Base-by-base conservation (phyloP, 1,140 invertebrate genomes). In the Monochamus saltuarius region DNA sequence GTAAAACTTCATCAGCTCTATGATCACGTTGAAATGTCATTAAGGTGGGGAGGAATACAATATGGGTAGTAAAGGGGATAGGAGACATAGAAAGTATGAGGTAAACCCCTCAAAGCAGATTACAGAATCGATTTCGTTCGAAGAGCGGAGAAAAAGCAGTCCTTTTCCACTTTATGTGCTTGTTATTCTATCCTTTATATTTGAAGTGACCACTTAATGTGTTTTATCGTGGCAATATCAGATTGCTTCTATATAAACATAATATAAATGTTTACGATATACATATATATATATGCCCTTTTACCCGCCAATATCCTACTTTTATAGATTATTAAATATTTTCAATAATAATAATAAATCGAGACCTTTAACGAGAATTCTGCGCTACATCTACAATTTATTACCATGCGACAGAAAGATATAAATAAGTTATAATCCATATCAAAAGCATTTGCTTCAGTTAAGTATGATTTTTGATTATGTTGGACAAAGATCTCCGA, bases 161-260 rank as follows among this genome's bases (percentile, higher is more conserved):
- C 60, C 57, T 62, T 66, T 64, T 51, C 60, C 65, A 57, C 62
- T 69, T 67, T 67, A 69, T 69, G 63, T 63, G 65, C 67, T 69
- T 69, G 67, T 69, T 69, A 68, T 68, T 65, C 63, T 63, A 65
- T 68, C 63, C 66, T 68, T 65, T 65, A 69, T 69, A 69, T 67
- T 65, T 67, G 59, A 67, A 69, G 67, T 67, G 67, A 65, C 67
- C 65, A 67, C 65, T 69, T 69, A 67, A 67, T 65, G 60, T 67
- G 61, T 65, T 69, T 69, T 67, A 67, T 67, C 59, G 59, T 56
- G 54, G 59, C 59, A 69, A 69, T 69, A 69, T 67, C 60, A 56
- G 59, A 62, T 65, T 69, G 65, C 62, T 29, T 61, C 37, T 39
- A n/a, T 39, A 54, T 19, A 39, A 50, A 50, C 47, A 50, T 29